Conservation (phyloP, 1,140 invertebrate species). For the Ectropis grisescens region DNA sequence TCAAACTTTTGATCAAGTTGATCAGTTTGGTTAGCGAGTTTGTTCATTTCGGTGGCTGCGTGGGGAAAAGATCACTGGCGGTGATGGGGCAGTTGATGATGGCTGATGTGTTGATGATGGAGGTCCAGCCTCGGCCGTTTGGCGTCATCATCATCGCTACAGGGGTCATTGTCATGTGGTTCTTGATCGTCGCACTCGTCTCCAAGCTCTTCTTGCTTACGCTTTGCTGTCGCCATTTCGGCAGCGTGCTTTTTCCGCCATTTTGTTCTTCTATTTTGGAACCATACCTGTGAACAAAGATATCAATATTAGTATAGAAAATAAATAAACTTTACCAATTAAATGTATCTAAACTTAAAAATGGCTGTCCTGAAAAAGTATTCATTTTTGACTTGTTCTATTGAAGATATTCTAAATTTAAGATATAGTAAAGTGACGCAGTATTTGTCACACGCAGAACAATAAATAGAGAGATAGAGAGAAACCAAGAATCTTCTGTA, state of each 20-base stretch:
- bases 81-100: slow-evolving; percentile 36
- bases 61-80: slow-evolving; percentile 44
- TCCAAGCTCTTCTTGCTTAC: slow-evolving; percentile 94
- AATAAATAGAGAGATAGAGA: no score
- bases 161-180: slow-evolving; percentile 48
- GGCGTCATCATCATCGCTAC: slow-evolving; percentile 64
- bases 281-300: slow-evolving; percentile 91
- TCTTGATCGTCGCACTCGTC: slow-evolving; percentile 72
- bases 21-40: no score
- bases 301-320: background rate
- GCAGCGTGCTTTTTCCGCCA: slow-evolving; percentile 99
- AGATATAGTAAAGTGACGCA: no score
- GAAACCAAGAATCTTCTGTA: no score
- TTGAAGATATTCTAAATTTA: no score
- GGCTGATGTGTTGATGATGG: slow-evolving; percentile 34
- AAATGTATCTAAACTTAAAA: no score
- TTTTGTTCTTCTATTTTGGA: slow-evolving; percentile 99
- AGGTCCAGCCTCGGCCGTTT: slow-evolving; percentile 60
- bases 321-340: no score
- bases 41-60: slow-evolving; percentile 9
- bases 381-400: no score
- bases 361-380: no score
- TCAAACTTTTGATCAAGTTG: no score
- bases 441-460: no score
- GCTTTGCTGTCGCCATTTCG: slow-evolving; percentile 98